phyloP scores from a whole-genome alignment of 2,113 vertebrate species.

The Pterocles orientalis region DNA sequence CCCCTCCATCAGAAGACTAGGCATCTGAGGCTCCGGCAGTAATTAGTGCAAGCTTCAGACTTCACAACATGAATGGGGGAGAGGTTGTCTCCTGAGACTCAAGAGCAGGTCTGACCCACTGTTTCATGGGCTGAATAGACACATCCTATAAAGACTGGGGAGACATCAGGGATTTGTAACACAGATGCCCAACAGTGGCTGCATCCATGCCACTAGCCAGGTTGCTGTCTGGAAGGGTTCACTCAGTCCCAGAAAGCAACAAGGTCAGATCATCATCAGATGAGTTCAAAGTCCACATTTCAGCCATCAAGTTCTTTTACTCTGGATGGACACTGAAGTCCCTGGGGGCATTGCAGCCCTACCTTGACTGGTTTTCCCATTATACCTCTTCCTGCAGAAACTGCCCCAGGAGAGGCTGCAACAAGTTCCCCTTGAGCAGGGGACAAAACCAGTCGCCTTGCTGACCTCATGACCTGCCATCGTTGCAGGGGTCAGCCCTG shows the following conservation, averaged over 20 bases:
- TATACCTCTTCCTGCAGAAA: neutral
- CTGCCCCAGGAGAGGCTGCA: neutral
- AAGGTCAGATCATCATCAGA: neutral
- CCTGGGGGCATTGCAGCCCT: neutral
- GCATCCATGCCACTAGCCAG: neutral
- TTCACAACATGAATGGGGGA: fast-evolving
- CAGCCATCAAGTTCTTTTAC: neutral
- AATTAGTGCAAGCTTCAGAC: neutral
- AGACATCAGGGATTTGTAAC: neutral
- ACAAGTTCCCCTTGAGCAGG: neutral
- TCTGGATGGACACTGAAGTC: neutral
- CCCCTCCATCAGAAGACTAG: neutral
- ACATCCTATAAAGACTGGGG: neutral
- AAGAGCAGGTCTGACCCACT: neutral
- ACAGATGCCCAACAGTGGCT: neutral
- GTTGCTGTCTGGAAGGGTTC: neutral
- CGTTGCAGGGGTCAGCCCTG: neutral
- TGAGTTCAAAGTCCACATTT: neutral
- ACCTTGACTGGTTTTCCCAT: neutral
- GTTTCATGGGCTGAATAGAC: neutral
- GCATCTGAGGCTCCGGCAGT: neutral
- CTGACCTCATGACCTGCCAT: neutral
- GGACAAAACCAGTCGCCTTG: neutral
- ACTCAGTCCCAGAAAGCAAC: neutral
- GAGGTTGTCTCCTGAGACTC: neutral